Percentiles rank a stretch among this genome's conserved stretches.
These are phyloP conservation scores for Helogale parvula DNA, from an alignment of 2,113 vertebrate genomes.

Conservation along the genomic window DNA sequence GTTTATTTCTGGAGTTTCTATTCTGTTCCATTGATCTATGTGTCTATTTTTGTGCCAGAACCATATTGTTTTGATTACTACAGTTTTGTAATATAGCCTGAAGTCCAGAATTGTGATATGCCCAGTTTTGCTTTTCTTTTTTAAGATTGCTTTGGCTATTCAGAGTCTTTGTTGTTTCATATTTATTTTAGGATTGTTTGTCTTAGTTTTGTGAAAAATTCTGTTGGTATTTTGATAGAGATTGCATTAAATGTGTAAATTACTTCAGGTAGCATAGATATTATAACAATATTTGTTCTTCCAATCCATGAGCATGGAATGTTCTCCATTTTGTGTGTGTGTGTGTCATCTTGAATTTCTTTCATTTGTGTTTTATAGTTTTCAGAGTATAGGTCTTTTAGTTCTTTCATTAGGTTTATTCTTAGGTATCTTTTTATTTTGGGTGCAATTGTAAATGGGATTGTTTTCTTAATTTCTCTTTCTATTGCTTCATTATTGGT, in stretches of 20 bases:
- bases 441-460: not conserved
- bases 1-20: no score
- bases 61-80: no score
- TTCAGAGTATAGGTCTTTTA: not conserved
- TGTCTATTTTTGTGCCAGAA: no score
- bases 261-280: not conserved
- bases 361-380: not conserved
- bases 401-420: not conserved
- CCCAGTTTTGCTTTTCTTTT: no score
- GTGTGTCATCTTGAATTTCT: not conserved
- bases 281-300: not conserved
- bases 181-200: not conserved
- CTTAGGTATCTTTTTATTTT: not conserved
- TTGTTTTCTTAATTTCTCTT: not conserved
- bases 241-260: not conserved
- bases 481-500: not conserved
- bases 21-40: no score
- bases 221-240: not conserved
- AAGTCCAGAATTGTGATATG: no score
- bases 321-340: not conserved
- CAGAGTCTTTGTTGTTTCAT: not conserved
- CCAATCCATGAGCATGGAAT: not conserved
- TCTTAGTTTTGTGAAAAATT: not conserved
- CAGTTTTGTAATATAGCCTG: no score
- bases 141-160: not conserved